phyloP scores from a whole-genome alignment of 2,797 vertebrate species.

The Emys orbicularis region DNA sequence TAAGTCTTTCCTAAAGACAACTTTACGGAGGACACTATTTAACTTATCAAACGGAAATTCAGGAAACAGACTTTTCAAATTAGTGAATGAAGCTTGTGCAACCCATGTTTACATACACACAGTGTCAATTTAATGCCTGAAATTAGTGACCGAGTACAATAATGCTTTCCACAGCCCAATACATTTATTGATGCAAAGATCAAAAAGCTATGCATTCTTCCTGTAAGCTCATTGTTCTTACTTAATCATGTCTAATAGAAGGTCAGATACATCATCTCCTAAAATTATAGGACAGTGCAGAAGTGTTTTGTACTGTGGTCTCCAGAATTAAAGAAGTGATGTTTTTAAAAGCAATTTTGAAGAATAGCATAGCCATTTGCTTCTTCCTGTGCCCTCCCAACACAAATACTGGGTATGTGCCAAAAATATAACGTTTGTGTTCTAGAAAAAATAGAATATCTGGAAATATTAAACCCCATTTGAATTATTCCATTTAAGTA shows the following conservation, averaged over 20 bases:
- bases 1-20: neutral
- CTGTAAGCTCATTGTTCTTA: neutral
- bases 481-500: neutral
- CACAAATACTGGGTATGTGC: slow-evolving; percentile 1
- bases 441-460: slow-evolving; percentile 24
- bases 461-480: slow-evolving; percentile 21
- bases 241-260: neutral
- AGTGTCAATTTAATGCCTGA: neutral
- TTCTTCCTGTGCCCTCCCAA: slow-evolving; percentile 22
- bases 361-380: neutral
- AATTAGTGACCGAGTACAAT: slow-evolving; percentile 21
- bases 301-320: slow-evolving; percentile 6
- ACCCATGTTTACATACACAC: neutral
- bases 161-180: neutral
- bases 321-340: slow-evolving; percentile 52
- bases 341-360: slow-evolving; percentile 7
- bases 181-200: neutral
- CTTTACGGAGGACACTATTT: neutral
- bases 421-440: slow-evolving; percentile 38
- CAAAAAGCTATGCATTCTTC: neutral
- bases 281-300: slow-evolving; percentile 9
- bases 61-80: neutral
- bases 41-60: neutral
- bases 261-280: neutral
- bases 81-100: neutral